phyloP scores from a whole-genome alignment of 2,888 invertebrate species.

The Smittia sp. region DNA sequence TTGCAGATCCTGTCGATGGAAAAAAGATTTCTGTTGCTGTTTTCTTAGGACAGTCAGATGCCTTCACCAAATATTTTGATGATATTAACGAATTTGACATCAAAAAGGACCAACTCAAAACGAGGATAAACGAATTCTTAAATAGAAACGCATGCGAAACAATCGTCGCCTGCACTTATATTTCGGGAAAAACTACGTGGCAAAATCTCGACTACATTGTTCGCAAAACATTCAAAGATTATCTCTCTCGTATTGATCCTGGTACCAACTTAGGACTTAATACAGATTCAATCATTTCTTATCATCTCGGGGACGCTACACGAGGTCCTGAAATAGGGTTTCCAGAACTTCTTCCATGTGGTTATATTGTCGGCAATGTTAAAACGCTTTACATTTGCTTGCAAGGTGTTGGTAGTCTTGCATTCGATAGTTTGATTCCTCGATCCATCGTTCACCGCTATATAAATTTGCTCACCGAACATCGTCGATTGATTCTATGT shows the following conservation, averaged over 20 bases:
- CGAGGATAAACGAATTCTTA: neutral
- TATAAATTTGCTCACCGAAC: slow-evolving; percentile 84
- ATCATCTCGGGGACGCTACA: slow-evolving; percentile 88
- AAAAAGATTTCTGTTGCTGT: slow-evolving; percentile 86
- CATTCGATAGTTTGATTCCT: slow-evolving; percentile 94
- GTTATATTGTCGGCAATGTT: slow-evolving; percentile 86
- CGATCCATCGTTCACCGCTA: slow-evolving; percentile 94
- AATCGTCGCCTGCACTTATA: slow-evolving; percentile 82
- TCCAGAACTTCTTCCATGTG: slow-evolving; percentile 89
- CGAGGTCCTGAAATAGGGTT: slow-evolving; percentile 74
- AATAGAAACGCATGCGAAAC: slow-evolving; percentile 67
- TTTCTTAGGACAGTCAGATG: slow-evolving; percentile 81
- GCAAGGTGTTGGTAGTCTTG: slow-evolving; percentile 79
- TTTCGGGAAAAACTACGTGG: slow-evolving; percentile 93
- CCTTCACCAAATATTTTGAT: slow-evolving; percentile 67
- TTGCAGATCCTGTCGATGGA: slow-evolving; percentile 72
- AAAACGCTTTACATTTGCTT: slow-evolving; percentile 87
- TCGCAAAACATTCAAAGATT: slow-evolving; percentile 90
- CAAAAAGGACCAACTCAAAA: neutral
- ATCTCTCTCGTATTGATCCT: slow-evolving; percentile 88
- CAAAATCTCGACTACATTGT: slow-evolving; percentile 89
- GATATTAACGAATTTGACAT: slow-evolving; percentile 63
- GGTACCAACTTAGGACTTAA: slow-evolving; percentile 80
- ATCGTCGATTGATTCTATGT: slow-evolving; percentile 89
- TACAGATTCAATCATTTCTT: slow-evolving; percentile 87